A percentile compares a stretch with the other conserved stretches of the same genome.
phyloP scores from a whole-genome alignment of 2,113 vertebrate genomes.

The Rhineura floridana region DNA sequence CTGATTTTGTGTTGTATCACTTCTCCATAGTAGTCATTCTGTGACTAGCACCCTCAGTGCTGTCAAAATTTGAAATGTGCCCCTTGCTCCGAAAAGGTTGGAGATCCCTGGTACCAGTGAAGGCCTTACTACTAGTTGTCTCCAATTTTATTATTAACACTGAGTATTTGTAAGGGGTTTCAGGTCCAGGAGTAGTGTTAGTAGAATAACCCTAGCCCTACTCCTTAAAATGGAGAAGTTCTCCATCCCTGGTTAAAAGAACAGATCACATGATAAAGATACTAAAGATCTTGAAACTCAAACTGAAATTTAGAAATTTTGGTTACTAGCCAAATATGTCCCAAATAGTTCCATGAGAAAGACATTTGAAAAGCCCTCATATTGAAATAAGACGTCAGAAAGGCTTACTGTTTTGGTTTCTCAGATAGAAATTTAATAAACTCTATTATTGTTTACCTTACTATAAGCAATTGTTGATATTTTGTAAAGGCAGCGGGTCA shows the following conservation, averaged over 20 bases:
- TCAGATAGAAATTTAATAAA: conserved; percentile 20
- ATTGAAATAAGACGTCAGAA: conserved; percentile 34
- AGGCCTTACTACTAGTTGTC: neutral
- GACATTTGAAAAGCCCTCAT: conserved; percentile 46
- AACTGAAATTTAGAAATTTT: conserved; percentile 32
- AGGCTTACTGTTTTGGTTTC: conserved; percentile 6
- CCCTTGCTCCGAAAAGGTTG: too few species aligned
- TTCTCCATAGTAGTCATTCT: too few species aligned
- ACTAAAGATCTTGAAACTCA: conserved; percentile 35
- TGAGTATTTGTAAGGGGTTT: neutral
- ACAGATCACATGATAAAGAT: conserved; percentile 40
- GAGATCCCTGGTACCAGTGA: neutral
- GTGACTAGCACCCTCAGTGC: too few species aligned
- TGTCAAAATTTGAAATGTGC: too few species aligned
- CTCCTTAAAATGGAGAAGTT: neutral
- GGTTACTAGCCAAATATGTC: neutral
- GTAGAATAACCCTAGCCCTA: neutral
- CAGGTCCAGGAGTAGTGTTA: neutral
- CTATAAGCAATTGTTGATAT: neutral
- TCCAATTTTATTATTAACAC: neutral
- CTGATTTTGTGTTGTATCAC: too few species aligned
- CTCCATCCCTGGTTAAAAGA: neutral
- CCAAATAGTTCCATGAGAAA: neutral
- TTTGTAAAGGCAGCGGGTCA: neutral
- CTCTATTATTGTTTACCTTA: conserved; percentile 19